Evolutionary conservation across 2,797 vertebrate genomes (phyloP).

Genomic region (Chlorospingus flavigularis): DNA sequence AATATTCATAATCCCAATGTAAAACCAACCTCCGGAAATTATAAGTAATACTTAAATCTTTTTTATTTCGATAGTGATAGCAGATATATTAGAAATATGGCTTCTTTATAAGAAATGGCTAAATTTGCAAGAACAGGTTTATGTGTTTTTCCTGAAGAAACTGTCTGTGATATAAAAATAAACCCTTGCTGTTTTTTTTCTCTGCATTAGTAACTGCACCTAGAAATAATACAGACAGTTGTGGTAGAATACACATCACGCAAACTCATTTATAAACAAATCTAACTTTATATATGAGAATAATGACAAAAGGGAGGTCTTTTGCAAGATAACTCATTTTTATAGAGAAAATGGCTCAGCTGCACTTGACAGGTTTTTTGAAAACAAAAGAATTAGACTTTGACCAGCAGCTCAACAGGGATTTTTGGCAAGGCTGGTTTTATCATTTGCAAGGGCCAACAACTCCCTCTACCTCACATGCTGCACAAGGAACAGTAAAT

Average conservation of each 20-base stretch:
- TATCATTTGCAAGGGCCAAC: background rate
- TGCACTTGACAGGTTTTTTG: slow-evolving; percentile 2
- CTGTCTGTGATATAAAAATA: background rate
- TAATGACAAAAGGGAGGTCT: background rate
- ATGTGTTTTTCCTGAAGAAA: background rate
- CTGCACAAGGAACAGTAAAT: background rate
- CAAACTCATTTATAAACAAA: slow-evolving; percentile 23
- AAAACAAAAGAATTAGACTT: slow-evolving; percentile 30
- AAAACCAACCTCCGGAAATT: background rate
- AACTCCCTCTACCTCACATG: background rate
- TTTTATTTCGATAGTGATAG: background rate
- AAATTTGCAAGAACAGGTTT: background rate
- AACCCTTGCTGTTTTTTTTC: background rate
- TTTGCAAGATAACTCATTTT: slow-evolving; percentile 31
- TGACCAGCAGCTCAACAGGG: slow-evolving; percentile 10
- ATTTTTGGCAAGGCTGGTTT: slow-evolving; percentile 14
- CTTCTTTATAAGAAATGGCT: background rate
- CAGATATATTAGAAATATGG: background rate
- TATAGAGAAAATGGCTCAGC: slow-evolving; percentile 2
- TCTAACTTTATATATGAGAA: slow-evolving; percentile 5
- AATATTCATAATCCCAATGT: background rate
- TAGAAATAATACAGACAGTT: slow-evolving; percentile 11
- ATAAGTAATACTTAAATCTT: background rate
- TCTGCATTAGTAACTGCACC: background rate
- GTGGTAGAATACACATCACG: background rate